Base-by-base conservation (phyloP, 2,113 vertebrate species). In the Salminus brasiliensis region DNA sequence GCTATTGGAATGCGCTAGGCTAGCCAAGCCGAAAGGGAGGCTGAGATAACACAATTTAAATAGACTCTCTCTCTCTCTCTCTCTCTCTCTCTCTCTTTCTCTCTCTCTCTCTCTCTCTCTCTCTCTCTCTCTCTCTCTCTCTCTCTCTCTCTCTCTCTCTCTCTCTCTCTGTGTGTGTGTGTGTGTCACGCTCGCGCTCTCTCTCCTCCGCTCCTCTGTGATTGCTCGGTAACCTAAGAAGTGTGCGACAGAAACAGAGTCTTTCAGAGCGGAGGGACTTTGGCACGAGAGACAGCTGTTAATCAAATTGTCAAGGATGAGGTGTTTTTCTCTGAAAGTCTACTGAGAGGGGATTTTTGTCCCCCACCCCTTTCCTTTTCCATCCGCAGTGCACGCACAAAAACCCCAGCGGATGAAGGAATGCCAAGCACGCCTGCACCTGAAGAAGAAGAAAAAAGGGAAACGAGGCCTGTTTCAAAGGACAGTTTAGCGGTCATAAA, bases 251-350 rank as follows among this genome's bases (percentile, higher is more conserved):
- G 81, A 88, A 87, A 84, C 81, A 34, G 76, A 30, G 82, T 90
- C 89, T 92, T 90, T 91, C 85, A 89, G 84, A 63, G 81, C 80
- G 70, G 78, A 81, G 85, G 84, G 81, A 78, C 88, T 85, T 84
- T 88, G 87, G 88, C 86, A 81, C 55, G 57, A 90, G 85, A 87
- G 89, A 91, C 88, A 88, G 84, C 87, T 92, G 89, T 93, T 93
- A 93, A 94, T 94, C 91, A 92, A 93, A 91, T 89, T 83, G 90
- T 92, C 89, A 90, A 88, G 88, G 89, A 90, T 90, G 91, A 90
- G 88, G 86, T 89, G 83, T 87, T 91, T 90, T 87, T 91, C 87
- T 90, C 85, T 85, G 86, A 79, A 83, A 81, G 77, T 85, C 83
- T 89, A 88, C 83, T 88, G 87, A 84, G 83, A 88, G 87, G 59